Percentiles rank a stretch among this genome's conserved stretches.
Evolutionary conservation across 2,888 invertebrate species (phyloP).

Genomic region (Dione juno): DNA sequence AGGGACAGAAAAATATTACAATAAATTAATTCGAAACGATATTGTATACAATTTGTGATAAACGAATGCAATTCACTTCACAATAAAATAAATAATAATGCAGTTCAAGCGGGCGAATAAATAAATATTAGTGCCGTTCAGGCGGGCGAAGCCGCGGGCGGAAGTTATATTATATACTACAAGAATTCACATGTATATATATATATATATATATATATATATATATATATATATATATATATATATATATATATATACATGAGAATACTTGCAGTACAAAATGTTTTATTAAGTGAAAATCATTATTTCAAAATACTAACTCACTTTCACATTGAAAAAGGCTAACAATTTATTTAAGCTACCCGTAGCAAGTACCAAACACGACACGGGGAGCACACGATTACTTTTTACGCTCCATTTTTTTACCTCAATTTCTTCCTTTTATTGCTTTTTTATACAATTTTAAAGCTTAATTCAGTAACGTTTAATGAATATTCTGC

Average conservation of each 20-base stretch:
- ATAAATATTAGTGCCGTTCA: too few species aligned
- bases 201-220: too few species aligned
- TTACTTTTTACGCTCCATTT: constrained; percentile 76
- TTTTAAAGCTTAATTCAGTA: constrained; percentile 56
- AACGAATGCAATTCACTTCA: too few species aligned
- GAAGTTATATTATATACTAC: too few species aligned
- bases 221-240: too few species aligned
- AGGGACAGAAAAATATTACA: constrained; percentile 35
- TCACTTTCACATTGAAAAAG: constrained; percentile 76
- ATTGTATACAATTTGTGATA: too few species aligned
- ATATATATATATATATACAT: neutral
- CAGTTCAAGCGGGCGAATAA: too few species aligned
- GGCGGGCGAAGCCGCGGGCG: too few species aligned
- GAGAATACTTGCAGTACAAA: neutral
- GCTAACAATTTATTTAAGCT: constrained; percentile 75
- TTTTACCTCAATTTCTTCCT: constrained; percentile 72
- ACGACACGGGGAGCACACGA: constrained; percentile 56
- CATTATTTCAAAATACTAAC: neutral
- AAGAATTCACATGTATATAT: too few species aligned
- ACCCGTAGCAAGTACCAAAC: constrained; percentile 60
- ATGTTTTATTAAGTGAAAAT: neutral
- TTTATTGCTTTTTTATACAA: constrained; percentile 76
- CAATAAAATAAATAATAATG: too few species aligned
- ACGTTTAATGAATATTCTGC: constrained; percentile 47
- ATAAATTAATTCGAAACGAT: constrained; percentile 40